Evolutionary conservation across 2,113 vertebrate species (phyloP), one percentile per base, ranked within the genome.

Genomic region (Leucoraja erinaceus): DNA sequence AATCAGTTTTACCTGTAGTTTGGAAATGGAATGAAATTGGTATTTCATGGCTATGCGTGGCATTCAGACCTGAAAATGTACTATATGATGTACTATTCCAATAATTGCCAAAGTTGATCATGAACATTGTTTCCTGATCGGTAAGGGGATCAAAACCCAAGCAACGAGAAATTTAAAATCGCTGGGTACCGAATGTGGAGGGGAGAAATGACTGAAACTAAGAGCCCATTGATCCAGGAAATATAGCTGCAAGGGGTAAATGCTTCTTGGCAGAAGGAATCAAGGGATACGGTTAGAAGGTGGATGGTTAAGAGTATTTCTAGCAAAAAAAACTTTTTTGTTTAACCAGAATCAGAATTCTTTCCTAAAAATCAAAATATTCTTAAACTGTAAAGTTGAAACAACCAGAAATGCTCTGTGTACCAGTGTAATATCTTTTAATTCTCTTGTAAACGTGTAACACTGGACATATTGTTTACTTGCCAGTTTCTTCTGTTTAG

Each of bases 341-440:
- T 88, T 88, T n/a, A 31, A 14, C 12, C 28, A 3, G 5, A 88
- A 63, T 63, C 56, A 61, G 5, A 28, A 38, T 88, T 59, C 83
- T 83, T 63, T 88, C 59, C 59, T 88, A 63, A 63, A 86, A 84
- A 84, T 84, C 81, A 86, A 86, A 86, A 88, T 63, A 31, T 61
- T 88, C 61, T n/a, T 86, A 88, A 12, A 61, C 10, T 14, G 47
- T 84, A 84, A 84, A 56, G 81, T 84, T 84, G 9, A 84, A n/a
- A 84, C 56, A 28, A 61, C 61, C 81, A 84, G 83, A 63, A 47
- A 63, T 59, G 63, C 5, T n/a, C 59, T 88, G 83, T 88, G 83
- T 88, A 61, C 11, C 28, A 86, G 59, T 86, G 56, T 86, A 88
- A 61, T 61, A 88, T 88, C 12, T 88, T 88, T 31, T 31, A 63